These are phyloP conservation scores for Falco punctatus DNA, from an alignment of 2,113 vertebrate genomes.

Conservation along the genomic window DNA sequence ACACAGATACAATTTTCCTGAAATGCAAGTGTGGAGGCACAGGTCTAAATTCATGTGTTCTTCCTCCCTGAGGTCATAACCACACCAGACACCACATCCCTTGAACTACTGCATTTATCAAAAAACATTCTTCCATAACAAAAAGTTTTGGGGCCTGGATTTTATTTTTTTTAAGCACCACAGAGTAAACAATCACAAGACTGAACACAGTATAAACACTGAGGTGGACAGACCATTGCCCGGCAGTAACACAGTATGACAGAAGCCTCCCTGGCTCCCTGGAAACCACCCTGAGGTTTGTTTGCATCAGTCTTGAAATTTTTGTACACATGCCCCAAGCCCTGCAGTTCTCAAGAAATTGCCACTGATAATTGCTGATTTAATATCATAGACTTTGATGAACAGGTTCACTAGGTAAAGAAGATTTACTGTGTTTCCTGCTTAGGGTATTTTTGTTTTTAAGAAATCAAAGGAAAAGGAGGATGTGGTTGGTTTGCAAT, in stretches of 20 bases:
- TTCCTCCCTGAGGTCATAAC: neutral
- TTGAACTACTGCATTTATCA: neutral
- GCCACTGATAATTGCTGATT: conserved; percentile 3
- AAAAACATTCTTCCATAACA: neutral
- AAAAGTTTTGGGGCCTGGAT: neutral
- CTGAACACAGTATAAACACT: neutral
- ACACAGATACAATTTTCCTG: neutral
- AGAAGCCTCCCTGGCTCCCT: neutral
- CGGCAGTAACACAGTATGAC: neutral
- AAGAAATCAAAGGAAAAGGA: conserved; percentile 15
- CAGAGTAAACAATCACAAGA: neutral
- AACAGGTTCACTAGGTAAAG: neutral
- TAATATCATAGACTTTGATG: neutral
- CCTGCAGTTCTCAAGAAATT: neutral
- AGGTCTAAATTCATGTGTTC: neutral
- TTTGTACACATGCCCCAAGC: neutral
- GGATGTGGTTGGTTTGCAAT: neutral
- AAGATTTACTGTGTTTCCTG: neutral
- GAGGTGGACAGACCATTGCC: neutral
- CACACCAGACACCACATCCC: neutral
- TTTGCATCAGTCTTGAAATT: neutral
- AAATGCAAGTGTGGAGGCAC: neutral
- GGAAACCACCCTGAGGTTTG: neutral
- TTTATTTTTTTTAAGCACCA: neutral
- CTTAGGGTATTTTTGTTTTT: neutral